These are phyloP conservation scores for Oplegnathus fasciatus DNA, from an alignment of 2,113 vertebrate genomes.

Conservation along the genomic window DNA sequence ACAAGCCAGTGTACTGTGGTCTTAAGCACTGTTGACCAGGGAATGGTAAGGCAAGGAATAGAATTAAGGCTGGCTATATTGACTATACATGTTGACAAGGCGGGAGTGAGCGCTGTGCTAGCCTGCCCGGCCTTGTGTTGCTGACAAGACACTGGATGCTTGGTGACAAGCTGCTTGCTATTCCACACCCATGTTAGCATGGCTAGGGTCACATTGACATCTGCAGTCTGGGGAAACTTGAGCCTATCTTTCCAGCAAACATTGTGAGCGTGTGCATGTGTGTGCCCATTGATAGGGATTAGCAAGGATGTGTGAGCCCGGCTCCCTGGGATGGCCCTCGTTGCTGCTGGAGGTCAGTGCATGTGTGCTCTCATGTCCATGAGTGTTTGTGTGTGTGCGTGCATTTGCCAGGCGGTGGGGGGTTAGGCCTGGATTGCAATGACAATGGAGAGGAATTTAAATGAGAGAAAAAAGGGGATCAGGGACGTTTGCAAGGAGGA, in stretches of 20 bases:
- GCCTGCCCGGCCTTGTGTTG: slow-evolving; percentile 17
- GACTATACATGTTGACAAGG: slow-evolving; percentile 64
- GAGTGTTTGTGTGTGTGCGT: slow-evolving; percentile 45
- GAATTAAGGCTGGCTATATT: slow-evolving; percentile 49
- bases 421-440: slow-evolving; percentile 70
- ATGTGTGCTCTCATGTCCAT: slow-evolving; percentile 53
- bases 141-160: slow-evolving; percentile 64
- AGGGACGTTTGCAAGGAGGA: slow-evolving; percentile 74
- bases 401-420: slow-evolving; percentile 66
- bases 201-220: slow-evolving; percentile 76
- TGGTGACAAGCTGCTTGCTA: slow-evolving; percentile 76
- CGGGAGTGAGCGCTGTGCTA: slow-evolving; percentile 2
- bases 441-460: slow-evolving; percentile 80
- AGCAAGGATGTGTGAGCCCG: slow-evolving; percentile 55
- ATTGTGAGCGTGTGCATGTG: slow-evolving; percentile 54
- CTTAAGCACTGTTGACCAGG: slow-evolving; percentile 31
- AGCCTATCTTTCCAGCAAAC: slow-evolving; percentile 75
- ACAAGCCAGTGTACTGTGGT: slow-evolving; percentile 33
- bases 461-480: slow-evolving; percentile 78
- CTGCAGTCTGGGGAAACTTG: slow-evolving; percentile 70
- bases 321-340: slow-evolving; percentile 65
- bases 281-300: slow-evolving; percentile 75
- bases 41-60: slow-evolving; percentile 25
- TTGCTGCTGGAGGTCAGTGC: slow-evolving; percentile 70
- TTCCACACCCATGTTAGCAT: slow-evolving; percentile 66